Conservation (phyloP, 2,797 vertebrate species). For the Myotis daubentonii region DNA sequence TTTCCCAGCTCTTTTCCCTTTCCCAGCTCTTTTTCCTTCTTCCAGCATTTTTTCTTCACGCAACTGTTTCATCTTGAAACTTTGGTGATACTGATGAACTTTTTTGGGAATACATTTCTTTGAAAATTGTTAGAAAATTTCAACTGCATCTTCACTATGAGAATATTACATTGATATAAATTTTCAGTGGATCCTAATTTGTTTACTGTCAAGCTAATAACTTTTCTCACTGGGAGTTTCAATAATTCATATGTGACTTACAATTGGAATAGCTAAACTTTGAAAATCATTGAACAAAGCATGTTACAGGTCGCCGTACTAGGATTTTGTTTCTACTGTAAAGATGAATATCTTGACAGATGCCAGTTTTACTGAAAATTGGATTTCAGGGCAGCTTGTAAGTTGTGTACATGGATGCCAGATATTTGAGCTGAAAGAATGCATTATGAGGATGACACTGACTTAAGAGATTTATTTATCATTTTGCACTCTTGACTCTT, state of each 20-base stretch:
- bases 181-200: neutral
- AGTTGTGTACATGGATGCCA: neutral
- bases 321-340: neutral
- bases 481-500: neutral
- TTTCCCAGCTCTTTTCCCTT: neutral
- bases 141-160: neutral
- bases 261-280: neutral
- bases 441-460: neutral
- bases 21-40: neutral
- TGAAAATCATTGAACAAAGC: neutral
- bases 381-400: neutral
- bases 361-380: neutral
- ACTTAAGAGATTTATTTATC: neutral
- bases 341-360: neutral
- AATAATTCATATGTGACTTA: neutral
- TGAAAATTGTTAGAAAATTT: neutral
- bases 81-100: neutral
- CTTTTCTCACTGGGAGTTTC: neutral
- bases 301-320: neutral
- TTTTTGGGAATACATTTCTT: neutral
- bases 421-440: neutral
- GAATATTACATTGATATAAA: neutral
- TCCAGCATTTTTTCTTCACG: neutral
- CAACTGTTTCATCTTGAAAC: neutral
- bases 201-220: neutral